phyloP scores from a whole-genome alignment of 1,140 invertebrate genomes.

The Neodiprion fabricii region DNA sequence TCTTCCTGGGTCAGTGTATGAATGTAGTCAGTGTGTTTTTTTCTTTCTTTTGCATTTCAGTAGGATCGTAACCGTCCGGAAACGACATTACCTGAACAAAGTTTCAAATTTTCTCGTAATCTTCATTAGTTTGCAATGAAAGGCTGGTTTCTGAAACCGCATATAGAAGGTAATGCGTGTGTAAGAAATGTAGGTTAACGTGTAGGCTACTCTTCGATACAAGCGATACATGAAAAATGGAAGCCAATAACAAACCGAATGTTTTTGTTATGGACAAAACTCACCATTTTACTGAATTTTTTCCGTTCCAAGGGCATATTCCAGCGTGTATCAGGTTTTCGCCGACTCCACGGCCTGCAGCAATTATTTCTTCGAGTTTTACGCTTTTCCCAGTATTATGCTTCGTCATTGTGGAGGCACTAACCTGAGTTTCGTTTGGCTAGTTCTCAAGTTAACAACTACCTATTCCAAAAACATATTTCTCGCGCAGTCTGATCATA shows the following conservation, averaged over 20 bases:
- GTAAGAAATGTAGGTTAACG: too few species aligned
- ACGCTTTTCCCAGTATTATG: constrained; percentile 4
- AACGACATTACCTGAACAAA: too few species aligned
- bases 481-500: neutral
- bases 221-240: neutral
- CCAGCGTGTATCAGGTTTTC: neutral
- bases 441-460: neutral
- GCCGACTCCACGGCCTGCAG: neutral
- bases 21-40: too few species aligned
- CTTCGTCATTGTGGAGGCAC: constrained; percentile 4
- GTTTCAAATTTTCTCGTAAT: too few species aligned
- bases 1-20: too few species aligned
- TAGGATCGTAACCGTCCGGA: too few species aligned
- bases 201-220: too few species aligned
- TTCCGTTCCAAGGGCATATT: neutral
- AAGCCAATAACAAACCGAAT: neutral
- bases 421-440: neutral
- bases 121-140: too few species aligned
- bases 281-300: constrained; percentile 2
- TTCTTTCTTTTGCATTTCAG: too few species aligned
- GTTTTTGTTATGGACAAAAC: neutral
- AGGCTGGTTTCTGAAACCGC: too few species aligned
- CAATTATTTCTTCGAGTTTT: constrained; percentile 1
- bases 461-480: neutral
- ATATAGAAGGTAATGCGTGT: too few species aligned